Evolutionary conservation across 1,140 invertebrate species (phyloP), one percentile per base, ranked within the genome.

Genomic region (Camponotus pennsylvanicus): DNA sequence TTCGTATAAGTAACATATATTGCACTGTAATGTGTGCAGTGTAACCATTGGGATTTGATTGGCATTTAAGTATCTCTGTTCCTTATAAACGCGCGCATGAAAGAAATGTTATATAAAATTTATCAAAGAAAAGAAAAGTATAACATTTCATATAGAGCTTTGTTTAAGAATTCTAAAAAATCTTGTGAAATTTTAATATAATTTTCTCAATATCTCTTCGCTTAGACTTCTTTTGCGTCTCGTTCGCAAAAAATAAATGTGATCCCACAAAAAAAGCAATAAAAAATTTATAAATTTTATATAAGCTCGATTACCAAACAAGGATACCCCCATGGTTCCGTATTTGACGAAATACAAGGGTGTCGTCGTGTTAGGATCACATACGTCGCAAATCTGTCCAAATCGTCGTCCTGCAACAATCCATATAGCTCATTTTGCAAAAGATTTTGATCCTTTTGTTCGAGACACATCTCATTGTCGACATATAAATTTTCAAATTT

Each of bases 351-450:
- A 82, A 77, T 84, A 40, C 64, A 57, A 52, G 34, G 59, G 3
- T 27, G 27, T n/a, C 63, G n/a, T 64, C 11, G 11, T 78, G 66
- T 85, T 78, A 80, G 73, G 49, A 88, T 85, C 66, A 71, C 57
- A 82, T 45, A 70, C 57, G 21, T 85, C 66, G 55, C 73, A 80
- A 69, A 55, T 80, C 49, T 34, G 73, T 88, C 87, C 83, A 80
- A 88, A 89, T 82, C 63, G 61, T 71, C 40, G 76, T 88, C 88
- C 88, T 89, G 88, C 76, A 89, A 89, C 88, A 89, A 89, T 89
- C 75, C 83, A 89, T 71, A 89, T 52, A 76, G 70, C 69, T 89
- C 34, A 77, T 82, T 76, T 86, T 86, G 75, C 70, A 88, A 86
- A 70, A 77, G 15, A 86, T 86, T 69, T 55, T 75, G 15, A 70